Evolutionary conservation across 2,797 vertebrate species (phyloP).

Genomic region (Microctenopoma lineatum): DNA sequence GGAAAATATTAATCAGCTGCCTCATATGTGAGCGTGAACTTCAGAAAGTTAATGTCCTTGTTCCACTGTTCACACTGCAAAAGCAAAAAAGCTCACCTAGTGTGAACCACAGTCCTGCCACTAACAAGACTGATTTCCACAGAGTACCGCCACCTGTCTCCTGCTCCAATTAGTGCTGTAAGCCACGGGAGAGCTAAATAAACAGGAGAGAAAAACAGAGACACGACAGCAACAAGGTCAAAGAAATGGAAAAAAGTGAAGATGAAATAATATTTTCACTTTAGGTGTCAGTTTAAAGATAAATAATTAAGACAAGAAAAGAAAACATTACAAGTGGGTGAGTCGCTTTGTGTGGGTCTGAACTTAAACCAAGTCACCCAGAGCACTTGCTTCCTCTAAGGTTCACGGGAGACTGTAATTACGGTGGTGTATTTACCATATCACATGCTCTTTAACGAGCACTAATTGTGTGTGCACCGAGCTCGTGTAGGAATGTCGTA

Average conservation of each 20-base stretch:
- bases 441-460: conserved; percentile 73
- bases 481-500: conserved; percentile 68
- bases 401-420: conserved; percentile 67
- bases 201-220: conserved; percentile 58
- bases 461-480: conserved; percentile 69
- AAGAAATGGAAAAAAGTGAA: conserved; percentile 17
- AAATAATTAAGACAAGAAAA: neutral
- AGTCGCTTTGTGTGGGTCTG: neutral
- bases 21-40: conserved; percentile 68
- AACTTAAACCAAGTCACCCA: conserved; percentile 29
- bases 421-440: conserved; percentile 66
- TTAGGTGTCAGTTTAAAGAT: neutral
- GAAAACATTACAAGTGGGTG: neutral
- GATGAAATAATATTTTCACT: too few relatives aligned
- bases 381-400: conserved; percentile 39
- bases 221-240: conserved; percentile 58
- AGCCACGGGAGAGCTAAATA: conserved; percentile 85
- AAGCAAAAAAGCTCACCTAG: conserved; percentile 88
- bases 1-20: neutral
- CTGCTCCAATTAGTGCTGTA: conserved; percentile 86
- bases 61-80: conserved; percentile 86
- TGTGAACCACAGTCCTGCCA: conserved; percentile 75
- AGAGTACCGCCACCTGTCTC: conserved; percentile 88
- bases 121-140: conserved; percentile 90
- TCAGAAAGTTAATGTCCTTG: conserved; percentile 86